A percentile compares a stretch with the other conserved stretches of the same genome.
phyloP scores from a whole-genome alignment of 2,797 vertebrate species.

The Scomberomorus guttatus region DNA sequence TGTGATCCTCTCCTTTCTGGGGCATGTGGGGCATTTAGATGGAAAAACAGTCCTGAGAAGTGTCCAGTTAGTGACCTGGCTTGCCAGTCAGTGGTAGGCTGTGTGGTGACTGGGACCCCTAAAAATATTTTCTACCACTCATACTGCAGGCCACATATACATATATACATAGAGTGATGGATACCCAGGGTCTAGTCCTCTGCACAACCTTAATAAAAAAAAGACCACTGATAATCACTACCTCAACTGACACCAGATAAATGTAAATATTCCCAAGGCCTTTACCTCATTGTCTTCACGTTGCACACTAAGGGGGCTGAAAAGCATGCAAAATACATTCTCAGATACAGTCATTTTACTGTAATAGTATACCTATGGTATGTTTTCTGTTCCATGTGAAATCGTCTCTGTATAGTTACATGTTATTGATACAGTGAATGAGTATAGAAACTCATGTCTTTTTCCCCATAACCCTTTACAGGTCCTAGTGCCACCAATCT shows the following conservation, averaged over 20 bases:
- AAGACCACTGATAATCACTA: slow-evolving; percentile 63
- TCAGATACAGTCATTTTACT: slow-evolving; percentile 75
- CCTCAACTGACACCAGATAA: slow-evolving; percentile 64
- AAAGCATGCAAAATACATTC: slow-evolving; percentile 77
- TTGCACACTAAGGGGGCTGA: slow-evolving; percentile 69
- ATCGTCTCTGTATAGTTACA: slow-evolving; percentile 78
- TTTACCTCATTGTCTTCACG: slow-evolving; percentile 59
- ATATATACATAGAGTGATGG: slow-evolving; percentile 60
- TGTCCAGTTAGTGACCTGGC: slow-evolving; percentile 77
- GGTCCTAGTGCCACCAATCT: slow-evolving; percentile 99
- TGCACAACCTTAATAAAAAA: slow-evolving; percentile 63
- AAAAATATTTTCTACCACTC: slow-evolving; percentile 69
- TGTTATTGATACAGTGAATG: slow-evolving; percentile 74
- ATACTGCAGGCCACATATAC: slow-evolving; percentile 69
- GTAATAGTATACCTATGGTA: slow-evolving; percentile 76
- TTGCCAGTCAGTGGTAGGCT: slow-evolving; percentile 80
- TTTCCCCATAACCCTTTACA: slow-evolving; percentile 92
- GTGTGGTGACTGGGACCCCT: slow-evolving; percentile 82
- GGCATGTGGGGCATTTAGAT: slow-evolving; percentile 95
- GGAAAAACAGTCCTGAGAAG: slow-evolving; percentile 75
- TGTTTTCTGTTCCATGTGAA: slow-evolving; percentile 85
- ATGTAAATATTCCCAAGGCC: slow-evolving; percentile 53
- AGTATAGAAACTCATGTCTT: slow-evolving; percentile 89
- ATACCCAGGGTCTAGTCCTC: slow-evolving; percentile 67
- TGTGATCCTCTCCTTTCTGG: slow-evolving; percentile 98